Base-by-base conservation (phyloP, 1,140 invertebrate species). In the Nylanderia fulva region DNA sequence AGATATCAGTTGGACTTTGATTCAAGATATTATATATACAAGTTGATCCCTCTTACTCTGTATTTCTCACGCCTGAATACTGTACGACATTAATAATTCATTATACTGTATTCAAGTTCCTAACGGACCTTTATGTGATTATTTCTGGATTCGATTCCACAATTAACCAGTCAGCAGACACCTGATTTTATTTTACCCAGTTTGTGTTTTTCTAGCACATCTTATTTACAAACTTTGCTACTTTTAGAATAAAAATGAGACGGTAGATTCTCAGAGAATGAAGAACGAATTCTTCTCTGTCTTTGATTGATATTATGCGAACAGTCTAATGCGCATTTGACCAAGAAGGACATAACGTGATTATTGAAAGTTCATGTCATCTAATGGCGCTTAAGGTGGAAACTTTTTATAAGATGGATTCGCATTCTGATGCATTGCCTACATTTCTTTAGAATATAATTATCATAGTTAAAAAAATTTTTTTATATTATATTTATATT, bases 31-130 rank as follows among this genome's bases (percentile, higher is more conserved):
- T 63, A 66, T 45, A 66, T 45, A 48, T 24, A 11, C 39, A 0
- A 64, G 21, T 1, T 52, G 45, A 79, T 36, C 18, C 9, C 29
- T 58, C n/a, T 72, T 42, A 56, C 36, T 71, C 64, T 29, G 63
- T 42, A 42, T 71, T 58, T 60, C 64, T 69, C 68, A 39, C 64
- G 7, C 6, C 18, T 27, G 36, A 21, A 36, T 54, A 18, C 11
- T 39, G 24, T 21, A 7, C 24, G 7, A 71, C 42, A 80, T 80
- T 58, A 80, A 80, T 82, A 82, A 82, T 82, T 82, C 64, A 80
- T 80, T 82, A 69, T 58, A 45, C 18, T 11, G 18, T 21, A 39
- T 71, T 39, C 2, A 56, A 42, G 33, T 42, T n/a, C 6, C 64
- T 82, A 82, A 82, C 77, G 66, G 77, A 8, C 71, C 27, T 45